Base-by-base conservation (phyloP, 2,797 vertebrate genomes). In the Picus viridis region DNA sequence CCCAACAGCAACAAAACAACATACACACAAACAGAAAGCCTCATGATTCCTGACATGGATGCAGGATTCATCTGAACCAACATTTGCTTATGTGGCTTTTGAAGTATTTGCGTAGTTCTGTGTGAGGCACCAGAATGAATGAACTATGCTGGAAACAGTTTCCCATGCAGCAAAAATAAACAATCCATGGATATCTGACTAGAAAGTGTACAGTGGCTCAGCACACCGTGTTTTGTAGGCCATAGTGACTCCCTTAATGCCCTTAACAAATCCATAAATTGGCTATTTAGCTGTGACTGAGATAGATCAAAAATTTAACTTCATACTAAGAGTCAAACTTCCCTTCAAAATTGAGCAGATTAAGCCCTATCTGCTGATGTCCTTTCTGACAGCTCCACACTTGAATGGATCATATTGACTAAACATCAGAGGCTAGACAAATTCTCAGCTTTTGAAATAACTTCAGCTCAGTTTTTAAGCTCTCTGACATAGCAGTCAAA, bases 401-500 rank as follows among this genome's bases (percentile, higher is more conserved):
- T 96, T 94, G 95, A 96, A 87, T 96, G 83, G 88, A 96, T 97
- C 94, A 87, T 90, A 74, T 86, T 95, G 94, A 95, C 93, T 96
- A 84, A 95, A 96, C 83, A 95, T 95, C 94, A 96, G 96, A 97
- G 83, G 86, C 65, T 88, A 95, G 91, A 94, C 45, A 90, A 94
- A 93, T 89, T 94, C 94, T 93, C 77, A 82, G 89, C 87, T 96
- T 92, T 96, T 82, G 30, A 88, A 96, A 94, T 88, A 86, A 95
- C 69, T 94, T 92, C 86, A 92, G 82, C 85, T 97, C 89, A 7
- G 36, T 93, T 95, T 97, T 96, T 95, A 96, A 97, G 92, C 90
- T 92, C 65, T 92, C 87, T 95, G 97, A 92, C 95, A 96, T 7
- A 81, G 54, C 92, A 95, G 92, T 96, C 96, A 97, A 95, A 97